A percentile compares a stretch with the other conserved stretches of the same genome.
phyloP scores from a whole-genome alignment of 2,888 invertebrate species.

The Odontocolon sp. region DNA sequence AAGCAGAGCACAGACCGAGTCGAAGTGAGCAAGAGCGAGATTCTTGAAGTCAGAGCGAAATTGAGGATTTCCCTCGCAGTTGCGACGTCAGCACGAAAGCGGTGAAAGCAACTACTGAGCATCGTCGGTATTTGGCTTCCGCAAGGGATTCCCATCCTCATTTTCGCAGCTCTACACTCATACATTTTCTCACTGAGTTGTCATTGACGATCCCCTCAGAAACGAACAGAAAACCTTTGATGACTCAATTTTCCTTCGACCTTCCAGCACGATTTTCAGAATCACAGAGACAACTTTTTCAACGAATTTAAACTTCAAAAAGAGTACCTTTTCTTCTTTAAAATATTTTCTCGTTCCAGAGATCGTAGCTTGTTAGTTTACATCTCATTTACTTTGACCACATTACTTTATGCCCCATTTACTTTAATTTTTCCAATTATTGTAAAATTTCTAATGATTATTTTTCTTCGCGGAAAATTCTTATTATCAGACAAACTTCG shows the following conservation, averaged over 20 bases:
- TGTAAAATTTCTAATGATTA: no score
- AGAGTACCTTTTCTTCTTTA: not conserved
- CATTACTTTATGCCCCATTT: not conserved
- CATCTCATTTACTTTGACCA: no score
- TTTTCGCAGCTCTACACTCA: slow-evolving; percentile 35
- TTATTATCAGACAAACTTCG: no score
- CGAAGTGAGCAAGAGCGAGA: slow-evolving; percentile 18
- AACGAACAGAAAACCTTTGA: slow-evolving; percentile 44
- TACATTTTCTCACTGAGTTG: slow-evolving; percentile 37
- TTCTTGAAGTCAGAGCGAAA: slow-evolving; percentile 55
- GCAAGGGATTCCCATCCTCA: slow-evolving; percentile 41
- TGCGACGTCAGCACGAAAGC: slow-evolving; percentile 53
- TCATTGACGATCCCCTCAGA: slow-evolving; percentile 28
- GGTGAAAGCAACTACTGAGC: slow-evolving; percentile 18
- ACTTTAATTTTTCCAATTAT: no score
- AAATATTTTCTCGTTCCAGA: not conserved
- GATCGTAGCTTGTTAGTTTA: not conserved
- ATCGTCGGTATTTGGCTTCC: slow-evolving; percentile 44
- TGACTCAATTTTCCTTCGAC: not conserved
- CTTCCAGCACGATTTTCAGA: not conserved
- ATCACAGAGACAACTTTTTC: not conserved
- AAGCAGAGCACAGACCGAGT: slow-evolving; percentile 39
- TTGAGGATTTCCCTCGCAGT: slow-evolving; percentile 61
- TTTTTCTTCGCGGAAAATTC: no score
- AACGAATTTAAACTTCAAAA: slow-evolving; percentile 19